Base-by-base conservation (phyloP, 1,140 invertebrate genomes). In the Zelostemma sp. region DNA sequence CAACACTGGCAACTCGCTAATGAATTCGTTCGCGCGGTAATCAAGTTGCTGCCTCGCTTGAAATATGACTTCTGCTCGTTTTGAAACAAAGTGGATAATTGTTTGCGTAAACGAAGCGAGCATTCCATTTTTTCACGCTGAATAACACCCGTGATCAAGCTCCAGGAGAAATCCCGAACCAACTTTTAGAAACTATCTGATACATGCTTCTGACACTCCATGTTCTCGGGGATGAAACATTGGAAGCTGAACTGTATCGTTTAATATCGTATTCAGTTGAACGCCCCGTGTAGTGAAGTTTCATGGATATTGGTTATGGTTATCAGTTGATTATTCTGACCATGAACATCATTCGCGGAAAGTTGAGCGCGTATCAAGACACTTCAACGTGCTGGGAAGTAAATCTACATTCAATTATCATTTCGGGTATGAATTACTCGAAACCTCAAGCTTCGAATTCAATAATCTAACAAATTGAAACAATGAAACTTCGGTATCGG, bases 291-390 rank as follows among this genome's bases (percentile, higher is more conserved):
- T 18, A 40, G 53, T 53, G 41, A 49, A 68, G 60, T 63, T 68
- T 63, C 62, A 68, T 68, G 56, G 66, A 45, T 68, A 63, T 68
- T 55, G 50, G 59, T 59, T 63, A 68, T 63, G 55, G 59, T 54
- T 59, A 68, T 63, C 59, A 69, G 59, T 63, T 63, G 18, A 63
- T 69, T 63, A 63, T 69, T 33, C 41, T 40, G 41, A 48, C 48
- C 50, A 31, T 4, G 17, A 18, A 14, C 51, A n/a, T 53, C 54
- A 43, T 68, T 62, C 8, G 41, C 14, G 16, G 16, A 15, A 15
- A 45, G 14, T 16, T 17, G 12, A 17, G 41, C 16, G 16, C 11
- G 3, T 40, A 2, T 40, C 35, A 11, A 40, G n/a, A 21, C n/a
- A n/a, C n/a, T n/a, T n/a, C n/a, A n/a, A n/a, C n/a, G n/a, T n/a